These are phyloP conservation scores for Setophaga coronata DNA, from an alignment of 2,113 vertebrate genomes.

Conservation along the genomic window DNA sequence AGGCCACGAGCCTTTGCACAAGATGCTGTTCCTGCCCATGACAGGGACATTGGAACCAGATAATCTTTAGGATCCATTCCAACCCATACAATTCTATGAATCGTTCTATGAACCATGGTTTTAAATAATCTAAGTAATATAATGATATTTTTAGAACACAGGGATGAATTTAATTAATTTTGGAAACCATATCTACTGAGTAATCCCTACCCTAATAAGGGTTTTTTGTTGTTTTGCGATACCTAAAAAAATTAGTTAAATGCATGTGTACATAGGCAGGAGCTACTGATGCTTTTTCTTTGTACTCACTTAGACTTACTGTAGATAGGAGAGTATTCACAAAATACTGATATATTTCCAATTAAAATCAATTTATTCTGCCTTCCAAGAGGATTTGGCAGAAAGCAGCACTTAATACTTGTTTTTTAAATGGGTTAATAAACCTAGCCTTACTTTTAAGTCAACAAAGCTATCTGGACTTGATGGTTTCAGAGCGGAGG, in stretches of 20 bases:
- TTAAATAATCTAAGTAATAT: not conserved
- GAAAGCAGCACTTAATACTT: not conserved
- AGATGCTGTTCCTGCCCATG: not conserved
- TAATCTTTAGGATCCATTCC: not conserved
- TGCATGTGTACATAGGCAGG: not conserved
- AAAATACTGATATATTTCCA: not conserved
- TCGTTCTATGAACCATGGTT: not conserved
- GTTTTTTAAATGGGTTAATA: conserved; percentile 5
- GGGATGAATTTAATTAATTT: not conserved
- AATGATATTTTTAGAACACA: not conserved
- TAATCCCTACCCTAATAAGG: rapidly evolving
- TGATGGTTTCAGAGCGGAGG: not conserved
- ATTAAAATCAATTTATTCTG: not conserved
- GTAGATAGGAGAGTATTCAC: not conserved
- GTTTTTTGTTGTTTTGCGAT: not conserved
- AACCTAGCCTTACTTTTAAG: not conserved
- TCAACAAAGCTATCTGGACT: not conserved
- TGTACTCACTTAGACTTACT: not conserved
- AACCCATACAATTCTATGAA: not conserved
- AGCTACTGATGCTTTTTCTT: not conserved
- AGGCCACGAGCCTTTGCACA: not conserved
- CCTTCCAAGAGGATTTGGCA: not conserved
- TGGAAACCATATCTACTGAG: not conserved
- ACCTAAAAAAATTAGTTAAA: not conserved
- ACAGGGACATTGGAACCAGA: not conserved